Conservation (phyloP, 2,888 invertebrate genomes). For the Coenonympha glycerion region DNA sequence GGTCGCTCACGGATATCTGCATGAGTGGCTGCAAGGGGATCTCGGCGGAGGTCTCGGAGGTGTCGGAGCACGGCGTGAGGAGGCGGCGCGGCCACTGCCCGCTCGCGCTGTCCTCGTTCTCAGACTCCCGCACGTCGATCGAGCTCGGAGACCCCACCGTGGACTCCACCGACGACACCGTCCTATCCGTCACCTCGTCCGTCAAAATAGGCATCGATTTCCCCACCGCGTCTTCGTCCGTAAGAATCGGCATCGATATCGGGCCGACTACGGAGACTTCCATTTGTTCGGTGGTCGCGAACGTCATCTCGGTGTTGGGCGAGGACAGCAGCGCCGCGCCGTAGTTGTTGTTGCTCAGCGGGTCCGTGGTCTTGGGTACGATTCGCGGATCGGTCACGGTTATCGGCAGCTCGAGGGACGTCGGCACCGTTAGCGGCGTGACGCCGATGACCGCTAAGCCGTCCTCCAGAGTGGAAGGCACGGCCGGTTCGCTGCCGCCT, state of each 20-base stretch:
- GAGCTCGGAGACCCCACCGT: conserved; percentile 47
- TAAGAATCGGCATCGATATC: conserved; percentile 78
- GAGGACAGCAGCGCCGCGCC: conserved; percentile 44
- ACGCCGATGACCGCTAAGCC: conserved; percentile 78
- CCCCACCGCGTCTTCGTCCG: conserved; percentile 58
- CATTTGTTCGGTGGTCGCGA: conserved; percentile 48
- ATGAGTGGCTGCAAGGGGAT: conserved; percentile 61
- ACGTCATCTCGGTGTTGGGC: conserved; percentile 56
- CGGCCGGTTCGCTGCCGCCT: conserved; percentile 46
- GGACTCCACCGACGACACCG: conserved; percentile 49
- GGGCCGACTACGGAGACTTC: conserved; percentile 49
- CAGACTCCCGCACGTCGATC: conserved; percentile 46
- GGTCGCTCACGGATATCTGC: conserved; percentile 53
- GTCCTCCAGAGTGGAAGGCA: conserved; percentile 66
- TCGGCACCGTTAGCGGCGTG: conserved; percentile 76
- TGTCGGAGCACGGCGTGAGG: conserved; percentile 56
- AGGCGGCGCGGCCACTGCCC: conserved; percentile 53
- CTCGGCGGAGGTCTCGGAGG: conserved; percentile 59
- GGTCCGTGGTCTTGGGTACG: conserved; percentile 70
- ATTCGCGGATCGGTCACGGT: conserved; percentile 86
- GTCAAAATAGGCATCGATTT: conserved; percentile 67
- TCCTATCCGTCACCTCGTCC: conserved; percentile 50
- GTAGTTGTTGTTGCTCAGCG: conserved; percentile 49
- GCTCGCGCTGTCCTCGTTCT: conserved; percentile 41
- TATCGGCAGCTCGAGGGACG: conserved; percentile 83